Evolutionary conservation across 1,140 invertebrate genomes (phyloP).

Genomic region (Ostrea denselamellosa): DNA sequence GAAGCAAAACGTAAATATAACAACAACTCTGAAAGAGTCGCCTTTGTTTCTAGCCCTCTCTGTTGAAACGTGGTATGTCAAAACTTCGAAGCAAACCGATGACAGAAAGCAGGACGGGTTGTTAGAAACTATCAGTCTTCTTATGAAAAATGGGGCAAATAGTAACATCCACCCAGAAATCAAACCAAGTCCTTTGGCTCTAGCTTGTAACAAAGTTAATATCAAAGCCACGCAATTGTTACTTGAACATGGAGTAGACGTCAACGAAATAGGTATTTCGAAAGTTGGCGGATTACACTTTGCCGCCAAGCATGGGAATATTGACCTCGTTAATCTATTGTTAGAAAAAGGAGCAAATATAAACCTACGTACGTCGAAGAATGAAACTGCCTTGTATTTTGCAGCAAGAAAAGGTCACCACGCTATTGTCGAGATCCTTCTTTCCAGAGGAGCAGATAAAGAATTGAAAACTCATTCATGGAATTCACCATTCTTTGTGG

Average conservation of each 20-base stretch:
- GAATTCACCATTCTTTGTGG: conserved; percentile 1
- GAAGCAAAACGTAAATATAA: neutral
- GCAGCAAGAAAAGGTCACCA: neutral
- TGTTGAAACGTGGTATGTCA: neutral
- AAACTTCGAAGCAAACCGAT: neutral
- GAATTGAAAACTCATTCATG: neutral
- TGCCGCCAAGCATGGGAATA: neutral
- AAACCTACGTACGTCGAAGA: neutral
- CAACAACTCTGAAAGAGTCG: neutral
- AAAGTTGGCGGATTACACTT: neutral
- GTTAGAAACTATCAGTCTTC: neutral
- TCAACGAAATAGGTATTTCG: neutral
- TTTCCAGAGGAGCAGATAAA: neutral
- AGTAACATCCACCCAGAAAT: neutral
- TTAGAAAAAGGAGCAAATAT: neutral
- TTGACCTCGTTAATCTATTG: neutral
- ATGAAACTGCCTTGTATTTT: neutral
- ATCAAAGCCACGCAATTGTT: neutral
- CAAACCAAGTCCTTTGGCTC: neutral
- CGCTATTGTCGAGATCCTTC: neutral
- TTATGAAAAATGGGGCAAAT: neutral
- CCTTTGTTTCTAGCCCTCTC: neutral
- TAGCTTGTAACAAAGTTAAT: neutral
- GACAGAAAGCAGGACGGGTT: neutral
- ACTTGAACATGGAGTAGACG: neutral